These are phyloP conservation scores for Poeciliopsis occidentalis DNA, from an alignment of 2,113 vertebrate genomes.

Conservation along the genomic window DNA sequence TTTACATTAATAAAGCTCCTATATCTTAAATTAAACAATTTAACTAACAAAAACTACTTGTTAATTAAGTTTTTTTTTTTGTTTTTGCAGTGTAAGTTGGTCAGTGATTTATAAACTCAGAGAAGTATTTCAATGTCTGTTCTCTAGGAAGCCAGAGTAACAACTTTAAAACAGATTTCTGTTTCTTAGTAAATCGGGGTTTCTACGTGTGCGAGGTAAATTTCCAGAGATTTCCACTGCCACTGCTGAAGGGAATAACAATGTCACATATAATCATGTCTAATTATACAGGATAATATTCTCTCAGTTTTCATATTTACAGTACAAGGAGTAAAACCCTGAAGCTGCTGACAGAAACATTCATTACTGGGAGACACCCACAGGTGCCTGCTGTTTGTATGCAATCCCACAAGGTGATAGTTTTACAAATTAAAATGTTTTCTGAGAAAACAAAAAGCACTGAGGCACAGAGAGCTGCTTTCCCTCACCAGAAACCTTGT, in stretches of 20 bases:
- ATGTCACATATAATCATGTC: background rate
- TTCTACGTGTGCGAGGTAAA: background rate
- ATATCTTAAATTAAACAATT: no score
- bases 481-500: constrained; percentile 46
- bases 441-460: constrained; percentile 1
- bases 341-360: constrained; percentile 4
- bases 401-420: constrained; percentile 7
- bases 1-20: no score
- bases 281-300: background rate
- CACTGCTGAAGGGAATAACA: background rate
- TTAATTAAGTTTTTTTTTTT: no score
- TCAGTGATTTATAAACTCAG: no score
- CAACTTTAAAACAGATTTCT: no score
- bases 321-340: background rate
- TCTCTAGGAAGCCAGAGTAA: no score
- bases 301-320: background rate
- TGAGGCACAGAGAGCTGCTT: constrained; percentile 17
- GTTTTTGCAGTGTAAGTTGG: no score
- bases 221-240: background rate
- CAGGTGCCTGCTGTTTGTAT: background rate
- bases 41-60: no score
- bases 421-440: background rate
- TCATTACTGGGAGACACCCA: background rate
- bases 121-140: no score
- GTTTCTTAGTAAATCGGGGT: background rate